phyloP scores from a whole-genome alignment of 2,797 vertebrate species.

The Chanos chanos region DNA sequence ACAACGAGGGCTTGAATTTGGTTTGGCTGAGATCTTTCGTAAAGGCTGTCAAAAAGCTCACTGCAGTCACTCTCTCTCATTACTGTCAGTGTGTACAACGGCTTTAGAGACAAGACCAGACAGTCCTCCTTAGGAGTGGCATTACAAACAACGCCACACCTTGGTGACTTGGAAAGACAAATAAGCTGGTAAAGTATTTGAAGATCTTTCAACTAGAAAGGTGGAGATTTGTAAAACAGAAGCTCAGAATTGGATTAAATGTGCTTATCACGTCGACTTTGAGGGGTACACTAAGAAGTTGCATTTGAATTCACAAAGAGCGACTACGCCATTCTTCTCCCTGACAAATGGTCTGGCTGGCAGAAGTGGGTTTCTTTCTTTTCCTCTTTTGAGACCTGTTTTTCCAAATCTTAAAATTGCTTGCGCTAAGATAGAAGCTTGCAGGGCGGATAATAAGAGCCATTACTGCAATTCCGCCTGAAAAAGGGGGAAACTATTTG shows the following conservation, averaged over 20 bases:
- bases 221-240: too few species aligned
- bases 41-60: background rate
- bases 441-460: constrained; percentile 28
- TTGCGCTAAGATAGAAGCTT: constrained; percentile 33
- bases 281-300: constrained; percentile 16
- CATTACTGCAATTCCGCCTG: constrained; percentile 33
- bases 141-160: too few species aligned
- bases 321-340: constrained; percentile 30
- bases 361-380: constrained; percentile 23
- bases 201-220: too few species aligned
- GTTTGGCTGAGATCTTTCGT: constrained; percentile 27
- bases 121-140: too few species aligned
- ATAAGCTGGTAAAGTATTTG: too few species aligned
- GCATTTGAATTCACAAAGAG: constrained; percentile 20
- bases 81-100: too few species aligned
- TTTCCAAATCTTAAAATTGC: constrained; percentile 38
- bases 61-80: too few species aligned
- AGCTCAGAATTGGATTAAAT: too few species aligned
- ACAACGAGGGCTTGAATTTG: constrained; percentile 15
- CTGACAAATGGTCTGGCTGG: constrained; percentile 20
- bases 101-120: too few species aligned
- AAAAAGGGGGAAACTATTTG: constrained; percentile 14
- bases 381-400: constrained; percentile 28
- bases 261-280: constrained; percentile 14
- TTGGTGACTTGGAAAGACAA: too few species aligned